phyloP scores from a whole-genome alignment of 2,113 vertebrate species.

The Caranx ignobilis region DNA sequence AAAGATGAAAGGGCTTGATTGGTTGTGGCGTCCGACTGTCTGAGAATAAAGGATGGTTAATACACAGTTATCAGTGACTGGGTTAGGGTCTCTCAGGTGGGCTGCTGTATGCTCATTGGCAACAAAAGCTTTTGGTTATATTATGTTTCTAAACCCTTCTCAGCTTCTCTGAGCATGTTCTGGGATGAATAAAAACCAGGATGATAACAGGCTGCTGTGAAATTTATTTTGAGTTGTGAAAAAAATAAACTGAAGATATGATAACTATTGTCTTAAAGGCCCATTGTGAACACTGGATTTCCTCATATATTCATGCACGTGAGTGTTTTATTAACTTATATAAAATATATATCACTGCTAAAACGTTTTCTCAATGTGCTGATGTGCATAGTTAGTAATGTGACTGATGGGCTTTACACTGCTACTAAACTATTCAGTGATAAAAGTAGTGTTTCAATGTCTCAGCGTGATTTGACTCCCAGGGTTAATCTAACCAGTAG shows the following conservation, averaged over 20 bases:
- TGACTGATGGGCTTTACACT: neutral
- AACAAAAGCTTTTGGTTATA: constrained; percentile 24
- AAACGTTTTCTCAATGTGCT: neutral
- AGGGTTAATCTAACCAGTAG: constrained; percentile 11
- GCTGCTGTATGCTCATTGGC: constrained; percentile 9
- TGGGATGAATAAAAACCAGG: constrained; percentile 9
- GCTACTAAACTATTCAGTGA: neutral
- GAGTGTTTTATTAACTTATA: neutral
- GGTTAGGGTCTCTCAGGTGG: constrained; percentile 39
- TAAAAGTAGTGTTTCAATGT: neutral
- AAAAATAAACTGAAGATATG: neutral
- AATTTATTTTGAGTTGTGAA: neutral
- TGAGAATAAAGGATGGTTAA: constrained; percentile 62
- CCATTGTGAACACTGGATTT: neutral
- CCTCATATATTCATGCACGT: neutral
- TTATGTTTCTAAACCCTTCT: neutral
- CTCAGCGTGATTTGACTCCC: neutral
- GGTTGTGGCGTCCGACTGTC: constrained; percentile 51
- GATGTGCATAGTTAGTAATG: neutral
- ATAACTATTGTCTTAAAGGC: neutral
- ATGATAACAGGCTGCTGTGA: neutral
- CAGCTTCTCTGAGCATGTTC: neutral
- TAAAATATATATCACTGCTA: neutral
- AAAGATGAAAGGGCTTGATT: constrained; percentile 69
- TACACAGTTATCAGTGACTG: constrained; percentile 49